Evolutionary conservation across 2,888 invertebrate species (phyloP).

Genomic region (Erynnis tages): DNA sequence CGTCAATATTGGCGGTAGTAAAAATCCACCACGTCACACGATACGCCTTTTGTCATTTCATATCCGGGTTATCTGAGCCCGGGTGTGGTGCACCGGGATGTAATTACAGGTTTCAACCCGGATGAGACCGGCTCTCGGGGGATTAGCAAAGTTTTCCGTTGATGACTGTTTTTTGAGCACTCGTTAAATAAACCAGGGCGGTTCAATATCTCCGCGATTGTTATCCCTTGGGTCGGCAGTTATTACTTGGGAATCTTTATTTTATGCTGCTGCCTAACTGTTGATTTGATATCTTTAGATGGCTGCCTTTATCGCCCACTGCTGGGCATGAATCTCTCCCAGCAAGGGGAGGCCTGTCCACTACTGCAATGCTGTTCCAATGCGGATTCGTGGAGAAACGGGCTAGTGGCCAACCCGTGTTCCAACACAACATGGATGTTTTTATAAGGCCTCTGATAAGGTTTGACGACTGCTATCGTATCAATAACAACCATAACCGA

Average conservation of each 20-base stretch:
- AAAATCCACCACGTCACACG: constrained; percentile 40
- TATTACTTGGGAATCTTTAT: not conserved
- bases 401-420: too few relatives aligned
- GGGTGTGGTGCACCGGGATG: constrained; percentile 40
- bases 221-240: not conserved
- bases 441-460: too few relatives aligned
- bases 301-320: too few relatives aligned
- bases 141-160: constrained; percentile 33
- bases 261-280: too few relatives aligned
- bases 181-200: constrained; percentile 17
- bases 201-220: constrained; percentile 9
- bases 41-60: constrained; percentile 64
- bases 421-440: too few relatives aligned
- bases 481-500: too few relatives aligned
- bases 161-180: constrained; percentile 26
- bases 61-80: constrained; percentile 44
- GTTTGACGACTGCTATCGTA: too few relatives aligned
- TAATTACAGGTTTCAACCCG: constrained; percentile 54
- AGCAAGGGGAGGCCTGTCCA: too few relatives aligned
- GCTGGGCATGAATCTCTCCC: too few relatives aligned
- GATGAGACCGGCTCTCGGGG: constrained; percentile 33
- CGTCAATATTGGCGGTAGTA: constrained; percentile 30
- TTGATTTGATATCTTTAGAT: too few relatives aligned
- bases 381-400: too few relatives aligned
- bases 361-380: too few relatives aligned